Base-by-base conservation (phyloP, 2,113 vertebrate genomes). In the Tachysurus fulvidraco region DNA sequence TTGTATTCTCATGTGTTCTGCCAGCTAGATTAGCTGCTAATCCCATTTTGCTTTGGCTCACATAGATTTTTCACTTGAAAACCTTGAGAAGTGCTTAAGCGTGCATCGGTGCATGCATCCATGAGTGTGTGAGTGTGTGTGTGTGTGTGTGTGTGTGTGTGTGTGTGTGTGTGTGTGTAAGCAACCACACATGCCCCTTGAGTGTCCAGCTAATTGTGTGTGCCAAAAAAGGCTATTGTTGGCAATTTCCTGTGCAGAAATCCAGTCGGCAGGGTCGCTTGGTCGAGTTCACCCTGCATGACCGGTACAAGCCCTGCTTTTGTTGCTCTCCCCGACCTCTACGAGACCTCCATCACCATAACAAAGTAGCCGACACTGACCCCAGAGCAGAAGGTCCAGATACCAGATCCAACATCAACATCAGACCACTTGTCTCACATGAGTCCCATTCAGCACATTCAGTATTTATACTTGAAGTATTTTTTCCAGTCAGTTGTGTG, bases 151-250 rank as follows among this genome's bases (percentile, higher is more conserved):
- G n/a, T n/a, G 21, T 46, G 11, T 83, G 65, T 79, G 59, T 79
- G 9, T 83, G 57, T 55, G 44, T 83, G 50, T 44, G 23, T 57
- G 55, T 30, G 23, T 25, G 41, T 83, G 41, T 77, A 46, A 85
- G 57, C 28, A 17, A 59, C 28, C 87, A 55, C 83, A 59, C 79
- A 86, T 85, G 74, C 84, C 84, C 83, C 78, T 81, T 59, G 74
- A 78, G 84, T 87, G 83, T 55, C 81, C 54, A 79, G 54, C 89
- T 89, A 90, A 89, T 86, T 89, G 81, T 89, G 52, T 86, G 77
- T 78, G 71, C 57, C 81, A 55, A 65, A 84, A 87, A 85, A 89
- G 90, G n/a, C 71, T 81, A 84, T 89, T 86, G 86, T 87, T 87
- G 77, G 83, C 69, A 65, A 50, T 46, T 85, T 84, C 89, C 81